Evolutionary conservation across 1,140 invertebrate genomes (phyloP), one percentile per base, ranked within the genome.

Genomic region (Theocolax elegans): DNA sequence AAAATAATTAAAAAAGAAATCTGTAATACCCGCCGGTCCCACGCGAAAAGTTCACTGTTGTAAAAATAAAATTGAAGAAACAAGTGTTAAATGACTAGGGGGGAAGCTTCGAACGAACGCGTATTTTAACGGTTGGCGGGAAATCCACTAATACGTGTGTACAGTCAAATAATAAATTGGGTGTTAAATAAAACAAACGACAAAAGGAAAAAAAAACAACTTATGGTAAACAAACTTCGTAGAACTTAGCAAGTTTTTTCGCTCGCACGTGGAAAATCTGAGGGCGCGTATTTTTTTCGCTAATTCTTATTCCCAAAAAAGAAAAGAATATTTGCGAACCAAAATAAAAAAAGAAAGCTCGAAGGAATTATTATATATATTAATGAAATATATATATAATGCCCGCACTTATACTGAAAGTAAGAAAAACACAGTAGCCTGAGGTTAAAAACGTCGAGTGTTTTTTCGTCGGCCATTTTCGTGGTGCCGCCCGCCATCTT

Each of bases 401-500:
- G 25, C 25, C 25, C 9, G 12, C 25, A 44, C 27, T 56, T 66
- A 65, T 53, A 74, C 69, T 72, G 75, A 79, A 75, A 77, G 75
- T 75, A 75, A 71, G 66, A 59, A 64, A 72, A 65, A 63, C 29
- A 63, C 42, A 70, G 56, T 75, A 74, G 69, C 35, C 31, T 60
- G 49, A 60, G 56, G 70, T 67, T 72, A 68, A 72, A 73, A 27
- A 51, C 29, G 19, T 35, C 21, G 40, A 71, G 44, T 63, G 38
- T 27, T 83, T 79, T 81, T 78, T 81, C 79, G 79, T 83, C 76
- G 79, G 83, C 79, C 75, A 81, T 80, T 83, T 56, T 81, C 75
- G 75, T 80, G 78, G 79, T 80, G 74, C 78, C 79, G 79, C 80
- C 79, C 82, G 79, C 78, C 80, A 82, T 85, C 80, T 86, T 86